Percentiles rank a stretch among this genome's conserved stretches.
These are phyloP conservation scores for Oopsacas minuta DNA, from an alignment of 37 sponge, comb jelly and placozoan species.

Conservation along the genomic window DNA sequence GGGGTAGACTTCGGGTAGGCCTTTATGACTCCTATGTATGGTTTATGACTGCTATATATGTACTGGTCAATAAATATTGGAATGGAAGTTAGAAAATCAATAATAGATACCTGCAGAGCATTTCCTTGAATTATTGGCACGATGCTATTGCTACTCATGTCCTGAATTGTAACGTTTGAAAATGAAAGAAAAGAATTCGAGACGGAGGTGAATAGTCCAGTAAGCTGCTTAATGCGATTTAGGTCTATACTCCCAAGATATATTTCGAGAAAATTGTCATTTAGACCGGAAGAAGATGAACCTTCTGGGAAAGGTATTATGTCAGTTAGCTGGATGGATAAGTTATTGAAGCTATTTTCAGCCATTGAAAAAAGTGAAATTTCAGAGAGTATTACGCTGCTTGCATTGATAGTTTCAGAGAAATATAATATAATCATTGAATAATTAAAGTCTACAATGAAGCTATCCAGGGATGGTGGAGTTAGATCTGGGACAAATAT, in stretches of 20 bases:
- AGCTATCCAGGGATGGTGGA: conserved; percentile 38
- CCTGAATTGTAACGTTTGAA: conserved; percentile 33
- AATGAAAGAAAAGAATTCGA: conserved; percentile 54
- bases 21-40: too few relatives aligned
- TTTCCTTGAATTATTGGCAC: background rate
- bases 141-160: conserved; percentile 49
- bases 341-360: conserved; percentile 16
- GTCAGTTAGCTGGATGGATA: conserved; percentile 20
- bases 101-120: conserved; percentile 21
- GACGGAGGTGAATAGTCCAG: conserved; percentile 26
- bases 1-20: too few relatives aligned
- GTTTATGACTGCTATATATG: too few relatives aligned
- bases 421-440: conserved; percentile 46
- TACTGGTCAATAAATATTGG: too few relatives aligned
- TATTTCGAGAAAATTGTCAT: conserved; percentile 36
- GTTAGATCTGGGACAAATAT: conserved; percentile 44
- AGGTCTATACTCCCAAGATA: conserved; percentile 42
- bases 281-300: conserved; percentile 25
- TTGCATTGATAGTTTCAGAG: conserved; percentile 73
- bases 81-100: too few relatives aligned
- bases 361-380: conserved; percentile 30
- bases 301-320: conserved; percentile 23
- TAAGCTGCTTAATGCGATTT: conserved; percentile 61
- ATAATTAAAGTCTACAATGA: conserved; percentile 42
- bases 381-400: conserved; percentile 32